phyloP scores from a whole-genome alignment of 2,888 invertebrate genomes.

The Marasmarcha lunaedactyla region DNA sequence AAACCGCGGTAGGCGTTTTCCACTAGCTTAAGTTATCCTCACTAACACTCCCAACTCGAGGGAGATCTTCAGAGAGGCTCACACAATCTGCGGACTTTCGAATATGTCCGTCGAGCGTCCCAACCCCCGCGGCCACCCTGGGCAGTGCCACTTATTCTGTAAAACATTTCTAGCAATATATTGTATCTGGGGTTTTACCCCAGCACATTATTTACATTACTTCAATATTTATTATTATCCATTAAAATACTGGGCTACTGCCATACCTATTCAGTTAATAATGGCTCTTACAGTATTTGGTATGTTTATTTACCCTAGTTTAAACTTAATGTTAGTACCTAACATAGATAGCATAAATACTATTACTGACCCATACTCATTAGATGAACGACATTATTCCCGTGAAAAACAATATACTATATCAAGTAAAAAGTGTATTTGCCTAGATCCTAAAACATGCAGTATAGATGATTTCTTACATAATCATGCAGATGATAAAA shows the following conservation, averaged over 20 bases:
- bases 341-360: slow-evolving; percentile 74
- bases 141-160: slow-evolving; percentile 81
- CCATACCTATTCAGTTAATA: slow-evolving; percentile 84
- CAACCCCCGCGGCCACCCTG: too few relatives aligned
- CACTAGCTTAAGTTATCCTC: too few relatives aligned
- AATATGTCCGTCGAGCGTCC: too few relatives aligned
- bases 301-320: slow-evolving; percentile 85
- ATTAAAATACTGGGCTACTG: slow-evolving; percentile 91
- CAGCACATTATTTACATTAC: slow-evolving; percentile 76
- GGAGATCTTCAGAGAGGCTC: too few relatives aligned
- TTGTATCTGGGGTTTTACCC: slow-evolving; percentile 87
- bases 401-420: slow-evolving; percentile 16
- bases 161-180: slow-evolving; percentile 81
- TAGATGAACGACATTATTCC: slow-evolving; percentile 20
- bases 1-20: too few relatives aligned
- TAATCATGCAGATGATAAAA: slow-evolving; percentile 31
- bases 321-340: slow-evolving; percentile 81
- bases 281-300: slow-evolving; percentile 81
- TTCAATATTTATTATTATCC: slow-evolving; percentile 86
- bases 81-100: too few relatives aligned
- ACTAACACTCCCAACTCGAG: too few relatives aligned
- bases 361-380: slow-evolving; percentile 69
- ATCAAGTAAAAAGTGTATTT: slow-evolving; percentile 45
- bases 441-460: slow-evolving; percentile 56
- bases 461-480: slow-evolving; percentile 43